Conservation (phyloP, 2,797 vertebrate species). For the Enteromius thamalakanensis region DNA sequence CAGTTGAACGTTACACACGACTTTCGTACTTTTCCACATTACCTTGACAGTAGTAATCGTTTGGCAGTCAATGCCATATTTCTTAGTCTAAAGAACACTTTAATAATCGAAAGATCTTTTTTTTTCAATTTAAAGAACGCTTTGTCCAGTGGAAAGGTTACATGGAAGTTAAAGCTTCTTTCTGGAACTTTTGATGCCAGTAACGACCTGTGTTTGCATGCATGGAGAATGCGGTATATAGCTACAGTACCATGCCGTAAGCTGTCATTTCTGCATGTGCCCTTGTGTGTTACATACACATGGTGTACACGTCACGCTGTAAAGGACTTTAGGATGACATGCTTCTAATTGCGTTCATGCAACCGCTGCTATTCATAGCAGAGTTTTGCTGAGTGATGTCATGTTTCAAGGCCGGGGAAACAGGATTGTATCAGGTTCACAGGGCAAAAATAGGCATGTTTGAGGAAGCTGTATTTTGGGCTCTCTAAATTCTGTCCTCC, state of each 20-base stretch:
- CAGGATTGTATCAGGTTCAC: conserved; percentile 30
- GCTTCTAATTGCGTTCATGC: conserved; percentile 17
- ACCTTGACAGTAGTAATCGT: too few species aligned
- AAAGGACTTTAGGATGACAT: conserved; percentile 26
- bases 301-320: neutral
- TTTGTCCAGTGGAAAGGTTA: neutral
- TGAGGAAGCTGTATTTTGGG: conserved; percentile 33
- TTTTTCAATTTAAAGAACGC: neutral
- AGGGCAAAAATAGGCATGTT: conserved; percentile 34
- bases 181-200: neutral
- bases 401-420: conserved; percentile 31
- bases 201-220: neutral
- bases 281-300: conserved; percentile 8
- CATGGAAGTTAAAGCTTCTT: neutral
- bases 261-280: neutral
- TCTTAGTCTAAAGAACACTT: neutral
- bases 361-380: conserved; percentile 40
- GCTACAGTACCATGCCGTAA: neutral
- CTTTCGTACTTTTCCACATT: too few species aligned
- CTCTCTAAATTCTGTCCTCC: conserved; percentile 30
- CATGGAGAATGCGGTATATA: neutral
- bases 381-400: conserved; percentile 49
- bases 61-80: too few species aligned
- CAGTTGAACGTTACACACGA: too few species aligned
- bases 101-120: neutral